Evolutionary conservation across 2,113 vertebrate genomes (phyloP), one percentile per base, ranked within the genome.

Genomic region (Ornithorhynchus anatinus): DNA sequence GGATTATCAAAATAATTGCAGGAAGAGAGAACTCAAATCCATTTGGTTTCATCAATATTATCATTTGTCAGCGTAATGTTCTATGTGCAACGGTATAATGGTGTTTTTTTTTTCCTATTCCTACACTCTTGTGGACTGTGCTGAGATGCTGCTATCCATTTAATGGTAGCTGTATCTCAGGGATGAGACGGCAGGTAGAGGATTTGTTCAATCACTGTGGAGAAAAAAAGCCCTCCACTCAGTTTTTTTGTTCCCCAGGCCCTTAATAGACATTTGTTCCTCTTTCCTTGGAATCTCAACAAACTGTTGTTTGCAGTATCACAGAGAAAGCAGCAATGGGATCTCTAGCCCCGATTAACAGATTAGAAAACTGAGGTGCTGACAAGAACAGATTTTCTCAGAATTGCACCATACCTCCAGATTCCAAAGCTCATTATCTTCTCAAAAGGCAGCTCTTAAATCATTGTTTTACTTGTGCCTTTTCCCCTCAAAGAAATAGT

Each of bases 1-100:
- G 81, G 76, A 90, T 92, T 90, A 89, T 88, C 87, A 92, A 92
- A 93, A 92, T 89, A 91, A 89, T 90, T 90, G 75, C 88, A 79
- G 86, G 84, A 88, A 90, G 72, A 88, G 85, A 89, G 84, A 84
- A 82, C 80, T 88, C 80, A 76, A 67, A 91, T 90, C 90, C 88
- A 77, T 90, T 90, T 89, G 82, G 81, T 82, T 89, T 92, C 90
- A 87, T 90, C 89, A 88, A 81, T 87, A 86, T 84, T 71, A 82
- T 81, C 84, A 85, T 91, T 88, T 87, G 85, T 81, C 78, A 81
- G 45, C 1, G 1, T 73, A 76, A 87, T 65, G 71, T 81, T 44
- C 53, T 67, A 56, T 56, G 60, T 67, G 75, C 67, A 83, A 77
- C 60, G 69, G 77, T 70, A 32, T 58, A 48, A 62, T 70, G 75